These are phyloP conservation scores for Hylaea fasciaria DNA, from an alignment of 2,888 invertebrate species.

Conservation along the genomic window DNA sequence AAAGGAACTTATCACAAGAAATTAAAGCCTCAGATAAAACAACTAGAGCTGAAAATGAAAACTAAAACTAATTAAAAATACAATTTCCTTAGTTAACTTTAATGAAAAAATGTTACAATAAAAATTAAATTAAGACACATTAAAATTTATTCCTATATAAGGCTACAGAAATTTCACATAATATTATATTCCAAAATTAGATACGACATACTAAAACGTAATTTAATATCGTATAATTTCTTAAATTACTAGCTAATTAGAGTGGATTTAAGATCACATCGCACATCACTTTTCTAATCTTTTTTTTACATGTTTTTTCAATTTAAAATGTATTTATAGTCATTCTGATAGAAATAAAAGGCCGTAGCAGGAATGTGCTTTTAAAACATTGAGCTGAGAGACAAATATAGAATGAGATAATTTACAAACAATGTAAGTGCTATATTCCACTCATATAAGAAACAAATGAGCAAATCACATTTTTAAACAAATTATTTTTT, in stretches of 20 bases:
- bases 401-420: not conserved
- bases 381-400: slow-evolving; percentile 37
- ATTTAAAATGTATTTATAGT: slow-evolving; percentile 26
- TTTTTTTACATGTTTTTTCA: slow-evolving; percentile 34
- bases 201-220: slow-evolving; percentile 17
- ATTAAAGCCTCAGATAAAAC: not conserved
- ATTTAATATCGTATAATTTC: slow-evolving; percentile 24
- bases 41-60: not conserved
- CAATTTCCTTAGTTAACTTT: not conserved
- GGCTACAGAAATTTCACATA: slow-evolving; percentile 17
- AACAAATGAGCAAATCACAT: slow-evolving; percentile 7
- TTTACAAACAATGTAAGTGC: not conserved
- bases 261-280: slow-evolving; percentile 33
- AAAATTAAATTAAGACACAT: not conserved
- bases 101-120: not conserved
- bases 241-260: slow-evolving; percentile 14
- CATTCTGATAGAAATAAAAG: slow-evolving; percentile 24
- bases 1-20: no score
- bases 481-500: not conserved
- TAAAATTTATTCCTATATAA: slow-evolving; percentile 12
- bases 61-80: not conserved
- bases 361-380: slow-evolving; percentile 39
- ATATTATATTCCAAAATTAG: slow-evolving; percentile 5
- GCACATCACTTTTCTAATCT: slow-evolving; percentile 26
- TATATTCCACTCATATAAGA: not conserved